A percentile compares a stretch with the other conserved stretches of the same genome.
These are phyloP conservation scores for Neoscelio sp. DNA, from an alignment of 2,888 invertebrate species.

Conservation along the genomic window DNA sequence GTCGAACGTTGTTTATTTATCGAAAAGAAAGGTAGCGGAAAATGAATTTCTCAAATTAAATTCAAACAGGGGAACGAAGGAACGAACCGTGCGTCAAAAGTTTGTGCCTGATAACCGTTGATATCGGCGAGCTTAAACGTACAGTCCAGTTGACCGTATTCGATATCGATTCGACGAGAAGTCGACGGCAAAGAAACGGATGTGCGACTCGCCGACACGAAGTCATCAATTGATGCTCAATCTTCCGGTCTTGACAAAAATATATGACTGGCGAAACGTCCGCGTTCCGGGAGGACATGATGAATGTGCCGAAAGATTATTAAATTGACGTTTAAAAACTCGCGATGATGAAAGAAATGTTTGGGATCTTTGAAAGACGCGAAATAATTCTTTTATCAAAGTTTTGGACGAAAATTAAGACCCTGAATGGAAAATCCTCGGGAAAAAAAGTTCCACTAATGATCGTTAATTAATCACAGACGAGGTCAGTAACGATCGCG, in stretches of 20 bases:
- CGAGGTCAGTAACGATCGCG: too few relatives aligned
- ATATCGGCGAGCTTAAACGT: too few relatives aligned
- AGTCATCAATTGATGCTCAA: constrained; percentile 54
- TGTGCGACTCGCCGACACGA: constrained; percentile 26
- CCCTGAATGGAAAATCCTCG: too few relatives aligned
- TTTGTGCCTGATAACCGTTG: too few relatives aligned
- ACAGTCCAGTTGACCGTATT: constrained; percentile 21
- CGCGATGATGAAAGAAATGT: background rate
- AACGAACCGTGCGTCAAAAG: constrained; percentile 16
- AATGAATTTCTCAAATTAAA: background rate
- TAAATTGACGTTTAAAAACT: constrained; percentile 14
- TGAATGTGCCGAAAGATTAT: constrained; percentile 33
- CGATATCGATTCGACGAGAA: constrained; percentile 45
- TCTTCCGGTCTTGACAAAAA: constrained; percentile 46
- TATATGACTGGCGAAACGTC: constrained; percentile 42
- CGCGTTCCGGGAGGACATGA: constrained; percentile 16
- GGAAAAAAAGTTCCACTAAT: too few relatives aligned
- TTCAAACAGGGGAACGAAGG: too few relatives aligned
- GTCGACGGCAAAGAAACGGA: constrained; percentile 39
- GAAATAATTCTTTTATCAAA: background rate
- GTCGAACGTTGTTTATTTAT: background rate
- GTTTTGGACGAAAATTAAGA: too few relatives aligned
- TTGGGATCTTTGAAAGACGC: background rate
- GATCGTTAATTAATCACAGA: too few relatives aligned
- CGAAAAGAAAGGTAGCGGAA: background rate